Percentiles rank a stretch among this genome's conserved stretches.
phyloP scores from a whole-genome alignment of 2,888 invertebrate species.

The Xylota segnis region DNA sequence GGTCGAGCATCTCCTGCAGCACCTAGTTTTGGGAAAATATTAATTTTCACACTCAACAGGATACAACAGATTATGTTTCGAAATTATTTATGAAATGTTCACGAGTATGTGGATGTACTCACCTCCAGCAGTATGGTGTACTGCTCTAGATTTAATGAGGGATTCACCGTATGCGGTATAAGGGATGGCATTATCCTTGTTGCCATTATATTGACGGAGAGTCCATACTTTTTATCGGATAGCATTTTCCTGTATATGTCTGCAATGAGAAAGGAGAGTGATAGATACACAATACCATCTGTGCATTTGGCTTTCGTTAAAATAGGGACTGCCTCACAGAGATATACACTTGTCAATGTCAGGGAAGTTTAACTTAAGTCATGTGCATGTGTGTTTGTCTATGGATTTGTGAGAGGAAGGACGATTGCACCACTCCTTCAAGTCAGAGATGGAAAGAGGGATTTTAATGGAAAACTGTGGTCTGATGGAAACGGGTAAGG shows the following conservation, averaged over 20 bases:
- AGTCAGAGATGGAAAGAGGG: constrained; percentile 1
- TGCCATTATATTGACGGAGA: constrained; percentile 96
- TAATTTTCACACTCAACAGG: constrained; percentile 48
- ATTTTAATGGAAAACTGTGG: constrained; percentile 48
- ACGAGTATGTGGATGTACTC: constrained; percentile 63
- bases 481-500: not conserved
- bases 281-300: constrained; percentile 2
- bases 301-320: constrained; percentile 26
- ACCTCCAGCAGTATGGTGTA: constrained; percentile 90
- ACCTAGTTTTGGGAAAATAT: constrained; percentile 85
- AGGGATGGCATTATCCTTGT: constrained; percentile 96
- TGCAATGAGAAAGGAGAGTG: constrained; percentile 44
- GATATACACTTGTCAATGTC: constrained; percentile 24
- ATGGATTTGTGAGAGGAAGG: not conserved
- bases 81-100: not conserved
- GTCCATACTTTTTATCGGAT: constrained; percentile 94
- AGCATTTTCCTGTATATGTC: constrained; percentile 97
- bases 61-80: constrained; percentile 32
- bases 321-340: not conserved
- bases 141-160: constrained; percentile 92
- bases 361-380: not conserved
- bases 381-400: not conserved
- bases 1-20: constrained; percentile 96
- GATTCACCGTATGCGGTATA: constrained; percentile 96
- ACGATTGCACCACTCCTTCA: not conserved